Conservation (phyloP, 1,140 invertebrate species). For the Magallana angulata region DNA sequence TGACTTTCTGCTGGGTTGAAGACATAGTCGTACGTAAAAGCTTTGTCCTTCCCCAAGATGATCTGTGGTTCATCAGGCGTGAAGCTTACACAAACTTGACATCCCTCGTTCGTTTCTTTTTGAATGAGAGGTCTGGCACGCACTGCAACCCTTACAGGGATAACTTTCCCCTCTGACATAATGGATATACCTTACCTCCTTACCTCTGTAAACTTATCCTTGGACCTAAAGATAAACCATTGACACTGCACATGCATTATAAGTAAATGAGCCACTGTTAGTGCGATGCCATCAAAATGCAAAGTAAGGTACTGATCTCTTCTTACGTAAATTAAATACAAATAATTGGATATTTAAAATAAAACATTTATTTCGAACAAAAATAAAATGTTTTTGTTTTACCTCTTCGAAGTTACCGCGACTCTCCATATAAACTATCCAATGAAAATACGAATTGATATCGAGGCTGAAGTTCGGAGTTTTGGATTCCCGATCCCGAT, state of each 20-base stretch:
- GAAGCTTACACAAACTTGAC: conserved; percentile 75
- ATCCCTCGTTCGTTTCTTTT: conserved; percentile 82
- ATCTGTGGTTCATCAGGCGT: conserved; percentile 85
- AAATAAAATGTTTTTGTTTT: neutral
- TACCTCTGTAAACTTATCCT: neutral
- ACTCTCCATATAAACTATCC: neutral
- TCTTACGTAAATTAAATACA: no score
- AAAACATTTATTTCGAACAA: neutral
- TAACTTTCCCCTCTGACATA: conserved; percentile 61
- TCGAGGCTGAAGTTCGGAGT: neutral
- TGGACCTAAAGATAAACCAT: neutral
- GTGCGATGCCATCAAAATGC: no score
- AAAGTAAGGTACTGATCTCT: no score
- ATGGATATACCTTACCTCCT: neutral
- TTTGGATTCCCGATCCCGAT: neutral
- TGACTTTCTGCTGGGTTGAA: conserved; percentile 87
- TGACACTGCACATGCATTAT: no score
- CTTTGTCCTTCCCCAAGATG: conserved; percentile 91
- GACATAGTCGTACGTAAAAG: conserved; percentile 93
- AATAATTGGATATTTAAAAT: neutral
- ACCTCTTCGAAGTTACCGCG: conserved; percentile 23
- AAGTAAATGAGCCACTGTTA: no score
- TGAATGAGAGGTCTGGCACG: conserved; percentile 88
- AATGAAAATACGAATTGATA: neutral
- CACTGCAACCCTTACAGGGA: conserved; percentile 85